Conservation (phyloP, 2,113 vertebrate genomes). For the Tapirus terrestris region DNA sequence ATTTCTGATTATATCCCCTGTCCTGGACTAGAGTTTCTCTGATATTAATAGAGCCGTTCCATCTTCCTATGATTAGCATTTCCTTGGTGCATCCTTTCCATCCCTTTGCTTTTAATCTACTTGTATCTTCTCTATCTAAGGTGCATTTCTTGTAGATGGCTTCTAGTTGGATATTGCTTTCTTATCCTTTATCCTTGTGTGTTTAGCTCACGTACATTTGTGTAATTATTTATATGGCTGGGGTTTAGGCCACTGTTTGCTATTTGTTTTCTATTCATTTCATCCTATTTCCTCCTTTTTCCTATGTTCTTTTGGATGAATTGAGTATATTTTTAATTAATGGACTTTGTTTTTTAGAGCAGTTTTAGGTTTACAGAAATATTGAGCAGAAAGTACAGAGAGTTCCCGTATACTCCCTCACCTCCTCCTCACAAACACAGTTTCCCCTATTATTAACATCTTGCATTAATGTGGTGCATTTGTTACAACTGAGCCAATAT, state of each 20-base stretch:
- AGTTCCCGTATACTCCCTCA: rapidly evolving
- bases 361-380: background rate
- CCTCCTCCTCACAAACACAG: rapidly evolving
- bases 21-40: background rate
- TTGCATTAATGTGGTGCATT: rapidly evolving
- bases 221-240: background rate
- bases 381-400: background rate
- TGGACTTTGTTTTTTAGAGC: background rate
- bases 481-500: rapidly evolving
- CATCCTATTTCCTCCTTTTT: background rate
- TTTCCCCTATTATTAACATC: rapidly evolving
- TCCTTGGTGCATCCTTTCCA: background rate
- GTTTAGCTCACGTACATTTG: background rate
- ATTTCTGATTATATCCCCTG: rapidly evolving
- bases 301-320: background rate
- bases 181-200: background rate
- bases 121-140: background rate
- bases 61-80: background rate
- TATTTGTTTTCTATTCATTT: background rate
- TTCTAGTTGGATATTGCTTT: background rate
- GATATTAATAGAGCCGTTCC: rapidly evolving
- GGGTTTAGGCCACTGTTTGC: background rate
- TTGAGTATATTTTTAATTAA: background rate
- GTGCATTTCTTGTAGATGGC: background rate
- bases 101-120: background rate